A percentile compares a stretch with the other conserved stretches of the same genome.
These are phyloP conservation scores for Erebia ligea DNA, from an alignment of 2,888 invertebrate species.

Conservation along the genomic window DNA sequence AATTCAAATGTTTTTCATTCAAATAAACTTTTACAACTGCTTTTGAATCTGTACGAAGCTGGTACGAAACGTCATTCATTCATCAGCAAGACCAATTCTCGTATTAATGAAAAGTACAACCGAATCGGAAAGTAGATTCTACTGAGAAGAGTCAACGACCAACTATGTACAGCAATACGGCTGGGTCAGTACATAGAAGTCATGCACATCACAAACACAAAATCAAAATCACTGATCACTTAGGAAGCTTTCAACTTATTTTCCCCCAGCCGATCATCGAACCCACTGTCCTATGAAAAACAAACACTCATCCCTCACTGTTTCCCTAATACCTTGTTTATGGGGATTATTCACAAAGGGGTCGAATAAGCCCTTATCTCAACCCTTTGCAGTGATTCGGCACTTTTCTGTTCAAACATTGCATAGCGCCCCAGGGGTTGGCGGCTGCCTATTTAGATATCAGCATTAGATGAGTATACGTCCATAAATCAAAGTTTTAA, in stretches of 20 bases:
- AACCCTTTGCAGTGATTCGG: constrained; percentile 8
- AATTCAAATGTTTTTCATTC: too few species aligned
- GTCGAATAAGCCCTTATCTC: not conserved
- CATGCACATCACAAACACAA: too few species aligned
- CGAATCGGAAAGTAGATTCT: too few species aligned
- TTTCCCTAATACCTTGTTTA: constrained; percentile 13
- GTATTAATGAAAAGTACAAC: too few species aligned
- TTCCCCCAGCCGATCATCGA: not conserved
- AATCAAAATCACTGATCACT: not conserved
- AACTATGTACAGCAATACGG: too few species aligned
- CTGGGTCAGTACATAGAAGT: too few species aligned
- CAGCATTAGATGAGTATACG: not conserved
- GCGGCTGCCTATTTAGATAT: not conserved
- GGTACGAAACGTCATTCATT: too few species aligned
- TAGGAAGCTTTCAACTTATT: not conserved
- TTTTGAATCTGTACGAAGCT: too few species aligned
- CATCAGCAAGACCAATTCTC: too few species aligned
- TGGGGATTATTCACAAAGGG: constrained; percentile 14
- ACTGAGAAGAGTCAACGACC: too few species aligned
- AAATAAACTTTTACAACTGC: too few species aligned
- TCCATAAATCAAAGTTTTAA: not conserved
- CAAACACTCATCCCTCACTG: constrained; percentile 10
- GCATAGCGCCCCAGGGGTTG: not conserved
- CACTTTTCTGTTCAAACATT: constrained; percentile 8
- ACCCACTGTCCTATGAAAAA: not conserved